phyloP scores from a whole-genome alignment of 2,113 vertebrate species.

The Girardinichthys multiradiatus region DNA sequence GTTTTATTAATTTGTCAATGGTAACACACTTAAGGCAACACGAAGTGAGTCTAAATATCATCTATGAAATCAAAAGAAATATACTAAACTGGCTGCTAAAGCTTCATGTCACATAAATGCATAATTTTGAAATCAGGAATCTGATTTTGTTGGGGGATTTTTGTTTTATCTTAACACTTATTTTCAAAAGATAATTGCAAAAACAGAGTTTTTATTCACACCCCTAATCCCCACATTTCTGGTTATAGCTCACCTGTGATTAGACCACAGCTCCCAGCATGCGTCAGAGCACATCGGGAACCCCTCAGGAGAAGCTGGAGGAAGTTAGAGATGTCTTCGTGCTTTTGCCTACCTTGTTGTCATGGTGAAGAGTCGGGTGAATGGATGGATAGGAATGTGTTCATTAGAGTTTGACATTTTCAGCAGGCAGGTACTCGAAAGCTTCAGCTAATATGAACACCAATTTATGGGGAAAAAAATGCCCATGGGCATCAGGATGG shows the following conservation, averaged over 20 bases:
- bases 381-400: conserved; percentile 49
- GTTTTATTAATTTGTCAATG: too few relatives aligned
- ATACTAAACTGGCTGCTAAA: too few relatives aligned
- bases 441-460: conserved; percentile 28
- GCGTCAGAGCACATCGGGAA: conserved; percentile 28
- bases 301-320: conserved; percentile 39
- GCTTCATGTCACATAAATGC: too few relatives aligned
- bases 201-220: background rate
- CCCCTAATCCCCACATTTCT: background rate
- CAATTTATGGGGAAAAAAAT: conserved; percentile 45
- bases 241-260: conserved; percentile 49
- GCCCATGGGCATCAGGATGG: conserved; percentile 46
- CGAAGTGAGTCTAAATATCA: too few relatives aligned
- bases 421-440: conserved; percentile 21
- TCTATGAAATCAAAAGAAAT: too few relatives aligned
- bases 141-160: background rate
- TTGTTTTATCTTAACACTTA: too few relatives aligned
- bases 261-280: conserved; percentile 59
- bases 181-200: background rate
- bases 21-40: too few relatives aligned
- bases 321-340: conserved; percentile 29
- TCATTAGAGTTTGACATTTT: conserved; percentile 38
- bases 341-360: conserved; percentile 18
- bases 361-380: conserved; percentile 27
- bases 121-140: too few relatives aligned